Conservation (phyloP, 2,113 vertebrate genomes). For the Rhinopomastus cyanomelas region DNA sequence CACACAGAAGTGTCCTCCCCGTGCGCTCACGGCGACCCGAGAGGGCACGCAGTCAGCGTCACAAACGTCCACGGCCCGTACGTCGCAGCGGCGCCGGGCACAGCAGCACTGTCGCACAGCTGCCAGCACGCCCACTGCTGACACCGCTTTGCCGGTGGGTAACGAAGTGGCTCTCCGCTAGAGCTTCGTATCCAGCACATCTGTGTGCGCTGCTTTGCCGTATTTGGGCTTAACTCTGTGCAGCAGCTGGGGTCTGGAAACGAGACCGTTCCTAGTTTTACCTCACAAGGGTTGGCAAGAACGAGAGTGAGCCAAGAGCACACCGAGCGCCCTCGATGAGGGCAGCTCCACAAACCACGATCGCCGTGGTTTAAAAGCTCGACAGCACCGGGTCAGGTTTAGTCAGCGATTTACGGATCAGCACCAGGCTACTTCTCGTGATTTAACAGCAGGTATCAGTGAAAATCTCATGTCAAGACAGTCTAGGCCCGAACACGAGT, state of each 20-base stretch:
- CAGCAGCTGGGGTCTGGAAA: conserved; percentile 33
- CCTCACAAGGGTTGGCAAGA: too few species aligned
- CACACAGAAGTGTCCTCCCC: background rate
- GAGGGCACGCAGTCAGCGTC: conserved; percentile 27
- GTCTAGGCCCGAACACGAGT: conserved; percentile 42
- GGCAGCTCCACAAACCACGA: conserved; percentile 25
- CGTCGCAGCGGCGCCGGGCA: background rate
- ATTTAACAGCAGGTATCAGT: conserved; percentile 22
- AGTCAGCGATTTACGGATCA: background rate
- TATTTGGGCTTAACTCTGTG: too few species aligned
- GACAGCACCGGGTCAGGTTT: too few species aligned
- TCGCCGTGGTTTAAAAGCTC: too few species aligned
- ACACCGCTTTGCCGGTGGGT: background rate
- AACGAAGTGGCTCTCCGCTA: too few species aligned
- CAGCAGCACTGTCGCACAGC: background rate
- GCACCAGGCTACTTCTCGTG: background rate
- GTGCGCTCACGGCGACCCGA: conserved; percentile 19
- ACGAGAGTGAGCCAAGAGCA: too few species aligned
- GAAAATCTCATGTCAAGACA: conserved; percentile 37
- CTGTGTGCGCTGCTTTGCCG: too few species aligned
- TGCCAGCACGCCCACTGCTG: background rate
- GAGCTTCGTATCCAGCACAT: too few species aligned
- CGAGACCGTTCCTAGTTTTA: conserved; percentile 1
- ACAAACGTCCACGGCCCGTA: conserved; percentile 14
- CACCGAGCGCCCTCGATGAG: background rate